These are phyloP conservation scores for Leiothrix lutea DNA, from an alignment of 2,113 vertebrate species.

Conservation along the genomic window DNA sequence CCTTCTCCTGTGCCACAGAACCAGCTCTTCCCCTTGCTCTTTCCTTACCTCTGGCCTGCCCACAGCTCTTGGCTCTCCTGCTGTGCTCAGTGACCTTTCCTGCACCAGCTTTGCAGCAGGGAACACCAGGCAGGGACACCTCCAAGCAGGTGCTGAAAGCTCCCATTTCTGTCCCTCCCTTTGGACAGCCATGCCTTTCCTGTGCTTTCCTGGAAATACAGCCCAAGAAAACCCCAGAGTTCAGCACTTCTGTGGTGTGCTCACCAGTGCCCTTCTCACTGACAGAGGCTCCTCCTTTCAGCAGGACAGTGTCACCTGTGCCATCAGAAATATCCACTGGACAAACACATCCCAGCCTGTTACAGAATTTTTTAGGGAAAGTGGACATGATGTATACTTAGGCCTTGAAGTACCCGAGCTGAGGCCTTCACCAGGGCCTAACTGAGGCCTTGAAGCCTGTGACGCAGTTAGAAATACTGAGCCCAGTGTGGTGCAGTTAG, in stretches of 20 bases:
- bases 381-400: too few relatives aligned
- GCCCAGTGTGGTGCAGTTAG: too few relatives aligned
- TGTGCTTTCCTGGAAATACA: not conserved
- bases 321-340: not conserved
- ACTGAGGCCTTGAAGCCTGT: too few relatives aligned
- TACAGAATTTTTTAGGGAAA: too few relatives aligned
- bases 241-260: not conserved
- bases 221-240: not conserved
- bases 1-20: not conserved
- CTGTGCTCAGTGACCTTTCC: not conserved
- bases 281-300: not conserved
- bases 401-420: too few relatives aligned
- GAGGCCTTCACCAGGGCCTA: too few relatives aligned
- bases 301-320: fast-evolving
- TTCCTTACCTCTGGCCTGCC: not conserved
- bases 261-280: not conserved
- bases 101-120: not conserved
- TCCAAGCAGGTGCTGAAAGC: not conserved
- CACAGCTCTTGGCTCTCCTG: not conserved
- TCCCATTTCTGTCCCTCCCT: not conserved
- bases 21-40: not conserved
- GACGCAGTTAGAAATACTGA: too few relatives aligned
- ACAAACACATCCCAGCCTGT: not conserved
- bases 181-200: not conserved
- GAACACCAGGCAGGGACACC: not conserved